Evolutionary conservation across 2,888 invertebrate genomes (phyloP), one percentile per base, ranked within the genome.

Genomic region (Drosophila recens): DNA sequence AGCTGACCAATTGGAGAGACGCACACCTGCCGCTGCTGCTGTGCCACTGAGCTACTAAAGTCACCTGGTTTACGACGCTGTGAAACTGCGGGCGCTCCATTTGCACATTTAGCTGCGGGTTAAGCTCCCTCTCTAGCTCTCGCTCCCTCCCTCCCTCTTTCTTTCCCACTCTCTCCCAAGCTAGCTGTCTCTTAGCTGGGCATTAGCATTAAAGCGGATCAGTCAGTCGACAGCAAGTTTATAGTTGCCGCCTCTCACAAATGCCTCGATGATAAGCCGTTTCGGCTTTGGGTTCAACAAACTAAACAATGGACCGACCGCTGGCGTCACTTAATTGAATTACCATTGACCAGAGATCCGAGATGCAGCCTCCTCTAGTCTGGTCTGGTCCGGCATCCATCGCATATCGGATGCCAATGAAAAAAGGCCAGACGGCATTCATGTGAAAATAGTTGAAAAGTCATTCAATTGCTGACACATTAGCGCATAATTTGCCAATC

Each of bases 31-130:
- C 52, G 36, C 46, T 48, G 63, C 17, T 20, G 33, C 8, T 66
- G 65, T 34, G 79, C 75, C 46, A 59, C 30, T 67, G 78, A 67
- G 87, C 89, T 64, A 87, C 82, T 89, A 89, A 86, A 86, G 74
- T 85, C 88, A 85, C 70, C 82, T 86, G 75, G 82, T 86, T 86
- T 86, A 86, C 80, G 79, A 71, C 69, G 72, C 82, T 62, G 54
- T 63, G 67, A 75, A 87, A 75, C 89, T 86, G 89, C 86, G 89
- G 86, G 86, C 79, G 86, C 80, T 84, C 69, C 74, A 77, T 68
- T 72, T 80, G 84, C 73, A 73, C 84, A 70, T 72, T 61, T 61
- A 49, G 72, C 76, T 85, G 84, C 85, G 85, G 89, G 89, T 59
- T 70, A 71, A 63, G 76, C 77, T 68, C 20, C 13, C 43, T 20